Conservation (phyloP, 92 coral and sea anemone species). For the Epizoanthus illoricatus region DNA sequence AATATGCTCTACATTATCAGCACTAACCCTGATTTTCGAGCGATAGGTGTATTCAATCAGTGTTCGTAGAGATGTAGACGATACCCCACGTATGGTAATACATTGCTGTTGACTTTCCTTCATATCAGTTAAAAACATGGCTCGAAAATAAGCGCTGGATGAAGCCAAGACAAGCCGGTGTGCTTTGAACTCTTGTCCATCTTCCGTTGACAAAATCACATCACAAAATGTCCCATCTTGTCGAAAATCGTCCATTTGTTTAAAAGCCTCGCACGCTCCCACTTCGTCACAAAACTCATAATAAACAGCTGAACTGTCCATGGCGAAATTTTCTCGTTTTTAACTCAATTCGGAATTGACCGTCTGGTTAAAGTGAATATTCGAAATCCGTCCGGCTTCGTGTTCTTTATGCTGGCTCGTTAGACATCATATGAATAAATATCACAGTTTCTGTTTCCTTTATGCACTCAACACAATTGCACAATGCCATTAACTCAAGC, state of each 20-base stretch:
- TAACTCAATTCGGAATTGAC: neutral
- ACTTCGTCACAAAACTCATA: slow-evolving; percentile 77
- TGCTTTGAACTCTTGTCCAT: slow-evolving; percentile 77
- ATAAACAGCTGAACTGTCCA: slow-evolving; percentile 65
- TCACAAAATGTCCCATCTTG: slow-evolving; percentile 81
- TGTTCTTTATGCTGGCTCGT: neutral
- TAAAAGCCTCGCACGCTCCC: slow-evolving; percentile 62
- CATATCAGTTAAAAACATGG: slow-evolving; percentile 97
- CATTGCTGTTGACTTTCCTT: slow-evolving; percentile 83
- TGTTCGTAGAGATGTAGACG: slow-evolving; percentile 61
- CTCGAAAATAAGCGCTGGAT: slow-evolving; percentile 88
- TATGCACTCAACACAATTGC: slow-evolving; percentile 23
- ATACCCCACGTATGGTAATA: slow-evolving; percentile 77
- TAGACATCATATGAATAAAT: neutral
- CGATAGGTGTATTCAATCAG: slow-evolving; percentile 88
- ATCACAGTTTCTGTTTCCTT: slow-evolving; percentile 9
- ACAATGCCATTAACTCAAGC: slow-evolving; percentile 17
- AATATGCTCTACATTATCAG: slow-evolving; percentile 69
- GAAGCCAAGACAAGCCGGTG: slow-evolving; percentile 91
- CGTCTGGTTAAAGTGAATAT: no score
- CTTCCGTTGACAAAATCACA: slow-evolving; percentile 79
- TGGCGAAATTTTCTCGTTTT: neutral
- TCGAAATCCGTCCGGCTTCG: neutral
- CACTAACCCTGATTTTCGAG: slow-evolving; percentile 60
- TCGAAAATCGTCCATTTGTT: slow-evolving; percentile 83